Percentiles rank a stretch among this genome's conserved stretches.
These are phyloP conservation scores for Ceratina australensis DNA, from an alignment of 1,140 invertebrate species.

Conservation along the genomic window DNA sequence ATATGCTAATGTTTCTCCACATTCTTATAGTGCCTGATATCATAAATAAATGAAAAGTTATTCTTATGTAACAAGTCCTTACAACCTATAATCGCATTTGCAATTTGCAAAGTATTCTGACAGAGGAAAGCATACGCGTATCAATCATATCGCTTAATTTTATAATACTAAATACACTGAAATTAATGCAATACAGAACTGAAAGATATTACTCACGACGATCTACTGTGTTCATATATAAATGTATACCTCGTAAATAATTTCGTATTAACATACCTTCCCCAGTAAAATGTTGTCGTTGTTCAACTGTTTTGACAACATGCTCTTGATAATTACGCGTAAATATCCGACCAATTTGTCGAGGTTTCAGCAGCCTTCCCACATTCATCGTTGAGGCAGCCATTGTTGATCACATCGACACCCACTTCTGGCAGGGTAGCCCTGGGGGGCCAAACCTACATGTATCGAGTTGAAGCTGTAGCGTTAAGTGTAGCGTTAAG, in stretches of 20 bases:
- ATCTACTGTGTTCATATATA: not conserved
- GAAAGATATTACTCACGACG: not conserved
- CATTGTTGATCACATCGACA: no score
- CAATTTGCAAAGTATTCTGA: no score
- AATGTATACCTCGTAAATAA: not conserved
- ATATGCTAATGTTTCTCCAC: constrained; percentile 45
- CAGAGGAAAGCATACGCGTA: no score
- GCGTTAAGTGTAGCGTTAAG: no score
- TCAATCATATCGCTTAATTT: not conserved
- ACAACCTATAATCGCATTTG: not conserved
- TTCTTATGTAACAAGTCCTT: constrained; percentile 40
- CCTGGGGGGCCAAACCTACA: no score
- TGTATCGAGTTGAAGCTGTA: no score
- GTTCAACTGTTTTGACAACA: not conserved
- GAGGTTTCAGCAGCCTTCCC: not conserved
- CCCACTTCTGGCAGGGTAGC: no score
- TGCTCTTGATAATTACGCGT: not conserved
- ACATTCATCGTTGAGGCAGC: not conserved
- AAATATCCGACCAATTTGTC: constrained; percentile 10
- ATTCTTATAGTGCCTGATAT: constrained; percentile 24
- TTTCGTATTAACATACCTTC: constrained; percentile 1
- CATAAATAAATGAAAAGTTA: not conserved
- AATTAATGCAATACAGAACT: not conserved
- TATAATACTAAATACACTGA: not conserved
- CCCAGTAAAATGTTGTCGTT: rapidly evolving